A percentile compares a stretch with the other conserved stretches of the same genome.
Conservation (phyloP, 2,888 invertebrate species). For the Taphrorychus bicolor region DNA sequence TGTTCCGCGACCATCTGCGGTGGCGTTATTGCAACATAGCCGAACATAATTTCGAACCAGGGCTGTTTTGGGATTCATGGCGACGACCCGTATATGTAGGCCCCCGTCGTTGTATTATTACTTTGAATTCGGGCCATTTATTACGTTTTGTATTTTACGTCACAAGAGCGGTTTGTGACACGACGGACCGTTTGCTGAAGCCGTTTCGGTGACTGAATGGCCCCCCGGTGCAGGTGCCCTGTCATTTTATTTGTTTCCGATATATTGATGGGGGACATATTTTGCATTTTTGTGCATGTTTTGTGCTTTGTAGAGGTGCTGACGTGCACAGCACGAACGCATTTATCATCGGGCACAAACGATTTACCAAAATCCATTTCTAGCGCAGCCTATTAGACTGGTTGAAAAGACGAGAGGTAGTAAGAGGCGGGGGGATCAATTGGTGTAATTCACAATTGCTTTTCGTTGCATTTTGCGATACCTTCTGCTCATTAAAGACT, state of each 20-base stretch:
- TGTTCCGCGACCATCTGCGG: slow-evolving; percentile 34
- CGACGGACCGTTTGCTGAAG: slow-evolving; percentile 7
- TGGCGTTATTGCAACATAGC: slow-evolving; percentile 36
- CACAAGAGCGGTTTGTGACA: not conserved
- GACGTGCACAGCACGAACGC: no score
- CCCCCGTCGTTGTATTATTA: slow-evolving; percentile 33
- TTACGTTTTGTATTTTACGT: slow-evolving; percentile 29
- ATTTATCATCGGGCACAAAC: no score
- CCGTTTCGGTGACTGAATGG: slow-evolving; percentile 1
- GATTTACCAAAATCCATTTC: no score
- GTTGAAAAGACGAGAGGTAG: no score
- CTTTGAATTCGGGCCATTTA: slow-evolving; percentile 38
- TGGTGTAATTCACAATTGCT: no score
- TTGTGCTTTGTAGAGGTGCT: no score
- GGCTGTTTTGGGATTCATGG: slow-evolving; percentile 36
- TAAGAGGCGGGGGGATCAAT: no score
- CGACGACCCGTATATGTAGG: slow-evolving; percentile 19
- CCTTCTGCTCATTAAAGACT: no score
- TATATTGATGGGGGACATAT: no score
- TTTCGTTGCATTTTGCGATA: no score
- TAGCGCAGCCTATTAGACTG: no score
- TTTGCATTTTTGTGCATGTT: no score
- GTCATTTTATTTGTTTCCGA: not conserved
- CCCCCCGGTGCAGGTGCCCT: slow-evolving; percentile 6
- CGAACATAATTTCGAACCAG: slow-evolving; percentile 37